Conservation (phyloP, 2,113 vertebrate genomes). For the Ictidomys tridecemlineatus region DNA sequence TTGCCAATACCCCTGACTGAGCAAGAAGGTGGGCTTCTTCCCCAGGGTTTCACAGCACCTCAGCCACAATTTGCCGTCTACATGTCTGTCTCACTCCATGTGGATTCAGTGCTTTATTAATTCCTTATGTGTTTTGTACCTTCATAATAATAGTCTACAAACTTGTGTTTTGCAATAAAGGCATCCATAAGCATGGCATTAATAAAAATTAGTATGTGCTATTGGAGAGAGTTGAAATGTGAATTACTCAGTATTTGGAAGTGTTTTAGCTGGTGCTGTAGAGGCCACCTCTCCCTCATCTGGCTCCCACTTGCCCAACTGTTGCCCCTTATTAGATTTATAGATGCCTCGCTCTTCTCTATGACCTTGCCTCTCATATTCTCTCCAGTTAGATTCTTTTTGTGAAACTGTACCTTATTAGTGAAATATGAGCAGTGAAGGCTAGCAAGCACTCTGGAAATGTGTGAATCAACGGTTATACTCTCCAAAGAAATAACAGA, state of each 20-base stretch:
- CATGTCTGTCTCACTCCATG: background rate
- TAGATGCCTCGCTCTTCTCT: background rate
- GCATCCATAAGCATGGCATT: constrained; percentile 54
- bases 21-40: background rate
- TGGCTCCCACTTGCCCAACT: background rate
- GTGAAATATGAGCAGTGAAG: background rate
- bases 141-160: background rate
- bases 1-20: background rate
- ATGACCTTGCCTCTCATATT: background rate
- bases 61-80: too few relatives aligned
- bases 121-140: constrained; percentile 42
- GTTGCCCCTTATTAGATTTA: constrained; percentile 35
- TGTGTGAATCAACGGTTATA: background rate
- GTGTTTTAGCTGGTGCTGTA: background rate
- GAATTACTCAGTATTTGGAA: constrained; percentile 37
- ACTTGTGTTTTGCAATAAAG: constrained; percentile 62
- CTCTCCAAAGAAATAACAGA: background rate
- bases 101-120: constrained; percentile 8
- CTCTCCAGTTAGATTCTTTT: constrained; percentile 49
- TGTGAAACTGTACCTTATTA: constrained; percentile 47
- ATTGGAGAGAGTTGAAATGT: constrained; percentile 43
- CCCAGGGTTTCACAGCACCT: background rate
- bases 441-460: background rate
- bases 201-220: constrained; percentile 64
- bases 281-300: background rate